Percentiles rank a stretch among this genome's conserved stretches.
Conservation (phyloP, 2,888 invertebrate species). For the Ormyrus rosae region DNA sequence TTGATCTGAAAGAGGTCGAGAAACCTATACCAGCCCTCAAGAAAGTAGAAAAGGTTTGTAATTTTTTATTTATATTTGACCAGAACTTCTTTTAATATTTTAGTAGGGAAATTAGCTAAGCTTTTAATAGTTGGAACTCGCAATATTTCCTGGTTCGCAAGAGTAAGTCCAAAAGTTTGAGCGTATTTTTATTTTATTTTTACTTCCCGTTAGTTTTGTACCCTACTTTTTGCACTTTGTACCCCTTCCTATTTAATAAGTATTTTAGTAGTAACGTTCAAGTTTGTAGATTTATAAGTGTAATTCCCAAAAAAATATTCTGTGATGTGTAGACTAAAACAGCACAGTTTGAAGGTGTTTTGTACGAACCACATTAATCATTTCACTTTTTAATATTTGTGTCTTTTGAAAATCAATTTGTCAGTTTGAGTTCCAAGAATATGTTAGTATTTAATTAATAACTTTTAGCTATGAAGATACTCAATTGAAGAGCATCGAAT, state of each 20-base stretch:
- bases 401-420: no score
- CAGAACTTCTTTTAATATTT: slow-evolving; percentile 10
- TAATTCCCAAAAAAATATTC: no score
- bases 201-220: not conserved
- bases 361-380: no score
- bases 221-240: no score
- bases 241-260: slow-evolving; percentile 10
- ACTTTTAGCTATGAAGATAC: no score
- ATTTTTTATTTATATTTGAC: not conserved
- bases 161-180: slow-evolving; percentile 42
- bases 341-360: no score
- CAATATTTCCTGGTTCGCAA: slow-evolving; percentile 23
- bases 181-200: slow-evolving; percentile 16
- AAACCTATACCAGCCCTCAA: slow-evolving; percentile 91
- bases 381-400: no score
- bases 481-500: no score
- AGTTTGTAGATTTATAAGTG: no score
- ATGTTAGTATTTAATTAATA: no score
- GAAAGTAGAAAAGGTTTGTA: slow-evolving; percentile 94
- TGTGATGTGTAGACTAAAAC: no score
- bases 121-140: slow-evolving; percentile 11
- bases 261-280: not conserved
- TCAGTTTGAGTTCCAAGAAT: no score
- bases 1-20: slow-evolving; percentile 93
- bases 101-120: slow-evolving; percentile 14